Percentiles rank a stretch among this genome's conserved stretches.
phyloP scores from a whole-genome alignment of 1,140 invertebrate species.

The Drosophila murphyi region DNA sequence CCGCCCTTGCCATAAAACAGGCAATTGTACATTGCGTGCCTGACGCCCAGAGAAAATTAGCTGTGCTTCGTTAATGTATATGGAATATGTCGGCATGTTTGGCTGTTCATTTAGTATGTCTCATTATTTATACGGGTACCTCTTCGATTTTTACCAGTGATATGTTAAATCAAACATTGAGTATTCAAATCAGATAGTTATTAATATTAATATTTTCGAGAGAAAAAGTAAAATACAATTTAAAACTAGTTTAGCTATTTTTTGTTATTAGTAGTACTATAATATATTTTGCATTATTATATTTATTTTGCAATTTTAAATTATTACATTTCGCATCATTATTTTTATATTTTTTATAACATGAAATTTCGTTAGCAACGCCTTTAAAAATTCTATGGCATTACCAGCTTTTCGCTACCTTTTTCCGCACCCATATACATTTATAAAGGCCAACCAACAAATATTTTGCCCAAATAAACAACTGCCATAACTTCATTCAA shows the following conservation, averaged over 20 bases:
- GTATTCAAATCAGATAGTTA: neutral
- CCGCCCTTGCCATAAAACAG: neutral
- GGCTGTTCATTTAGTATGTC: conserved; percentile 48
- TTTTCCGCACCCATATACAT: conserved; percentile 14
- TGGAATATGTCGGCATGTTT: conserved; percentile 48
- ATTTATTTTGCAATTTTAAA: neutral
- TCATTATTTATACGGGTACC: conserved; percentile 11
- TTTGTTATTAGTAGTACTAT: neutral
- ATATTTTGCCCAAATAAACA: conserved; percentile 13
- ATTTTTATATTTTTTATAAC: neutral
- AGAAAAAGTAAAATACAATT: too few species aligned
- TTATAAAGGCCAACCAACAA: conserved; percentile 9
- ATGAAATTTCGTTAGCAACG: neutral
- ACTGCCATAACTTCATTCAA: conserved; percentile 26
- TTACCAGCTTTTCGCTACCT: neutral
- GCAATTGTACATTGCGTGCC: conserved; percentile 28
- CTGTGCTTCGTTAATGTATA: conserved; percentile 21
- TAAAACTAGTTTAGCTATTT: neutral
- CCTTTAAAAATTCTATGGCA: neutral
- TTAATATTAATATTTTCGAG: too few species aligned
- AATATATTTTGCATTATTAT: too few species aligned
- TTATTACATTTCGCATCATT: conserved; percentile 1
- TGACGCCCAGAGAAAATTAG: conserved; percentile 60
- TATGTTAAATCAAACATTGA: conserved; percentile 6
- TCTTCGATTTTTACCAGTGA: conserved; percentile 22